Evolutionary conservation across 2,888 invertebrate species (phyloP), one percentile per base, ranked within the genome.

Genomic region (Trissolcus japonicus): DNA sequence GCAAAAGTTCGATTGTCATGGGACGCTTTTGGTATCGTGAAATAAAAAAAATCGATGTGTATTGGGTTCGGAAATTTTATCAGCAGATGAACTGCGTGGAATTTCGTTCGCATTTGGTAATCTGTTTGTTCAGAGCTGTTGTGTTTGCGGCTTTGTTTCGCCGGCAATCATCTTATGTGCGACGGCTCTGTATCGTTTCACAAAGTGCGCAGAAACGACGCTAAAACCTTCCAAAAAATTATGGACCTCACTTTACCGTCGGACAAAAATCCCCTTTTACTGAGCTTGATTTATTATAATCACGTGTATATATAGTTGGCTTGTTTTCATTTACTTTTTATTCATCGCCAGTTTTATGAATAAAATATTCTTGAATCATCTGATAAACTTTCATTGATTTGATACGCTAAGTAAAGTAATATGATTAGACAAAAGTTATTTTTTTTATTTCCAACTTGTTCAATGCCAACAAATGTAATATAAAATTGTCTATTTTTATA

Each of bases 151-250:
- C 35, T 35, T 25, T 35, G 35, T 35, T 35, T 35, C 35, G 11
- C 35, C 35, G 11, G 35, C 25, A 25, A 46, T 59, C 46, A 59
- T 59, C 59, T 59, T 59, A 48, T 48, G 48, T 25, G 16, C 46
- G 14, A 14, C 46, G 9, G 25, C 46, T 59, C 29, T 59, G 6
- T 7, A n/a, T 51, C 35, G 7, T 9, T 35, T 0, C 11, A 35
- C 19, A 51, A 21, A 51, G 19, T 17, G 16, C 51, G 51, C 19
- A 51, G 3, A 51, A 51, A 51, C 9, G 21, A 51, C 21, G 51
- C 51, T 21, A 51, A 51, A 19, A 51, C 35, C 35, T 11, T 35
- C 35, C 35, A 35, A 35, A 35, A 35, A 35, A 19, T 17, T 17
- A 14, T 6, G 6, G 29, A 35, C 35, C 11, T 35, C 35, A 35